phyloP scores from a whole-genome alignment of 2,888 invertebrate species.

The Macrophya annulata region DNA sequence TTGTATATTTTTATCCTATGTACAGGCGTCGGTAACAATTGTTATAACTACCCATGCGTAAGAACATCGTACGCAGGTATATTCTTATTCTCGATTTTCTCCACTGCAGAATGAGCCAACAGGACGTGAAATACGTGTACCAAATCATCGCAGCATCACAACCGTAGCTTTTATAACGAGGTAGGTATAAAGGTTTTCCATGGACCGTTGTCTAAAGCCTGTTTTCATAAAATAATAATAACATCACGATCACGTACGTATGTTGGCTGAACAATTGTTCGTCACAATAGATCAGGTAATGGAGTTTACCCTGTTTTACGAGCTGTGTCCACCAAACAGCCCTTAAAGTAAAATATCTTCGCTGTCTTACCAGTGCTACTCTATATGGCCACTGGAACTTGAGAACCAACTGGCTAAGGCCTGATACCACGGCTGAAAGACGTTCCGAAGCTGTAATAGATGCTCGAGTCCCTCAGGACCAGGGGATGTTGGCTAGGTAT shows the following conservation, averaged over 20 bases:
- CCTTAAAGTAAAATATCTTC: slow-evolving; percentile 16
- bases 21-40: neutral
- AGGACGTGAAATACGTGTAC: neutral
- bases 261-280: slow-evolving; percentile 64
- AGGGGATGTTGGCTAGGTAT: slow-evolving; percentile 7
- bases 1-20: neutral
- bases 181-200: neutral
- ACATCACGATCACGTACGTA: slow-evolving; percentile 30
- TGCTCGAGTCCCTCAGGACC: slow-evolving; percentile 39
- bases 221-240: neutral
- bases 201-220: neutral
- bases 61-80: neutral
- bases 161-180: neutral
- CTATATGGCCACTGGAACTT: slow-evolving; percentile 14
- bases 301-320: slow-evolving; percentile 64
- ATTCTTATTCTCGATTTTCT: neutral
- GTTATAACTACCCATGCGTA: slow-evolving; percentile 20
- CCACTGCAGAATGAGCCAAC: neutral
- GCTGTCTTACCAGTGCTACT: slow-evolving; percentile 5
- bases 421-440: slow-evolving; percentile 47
- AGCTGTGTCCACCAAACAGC: slow-evolving; percentile 63
- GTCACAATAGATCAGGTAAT: slow-evolving; percentile 6
- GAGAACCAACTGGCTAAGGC: slow-evolving; percentile 36
- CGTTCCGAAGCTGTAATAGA: slow-evolving; percentile 41
- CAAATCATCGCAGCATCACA: neutral